Conservation (phyloP, 2,797 vertebrate species). For the Morelia viridis region DNA sequence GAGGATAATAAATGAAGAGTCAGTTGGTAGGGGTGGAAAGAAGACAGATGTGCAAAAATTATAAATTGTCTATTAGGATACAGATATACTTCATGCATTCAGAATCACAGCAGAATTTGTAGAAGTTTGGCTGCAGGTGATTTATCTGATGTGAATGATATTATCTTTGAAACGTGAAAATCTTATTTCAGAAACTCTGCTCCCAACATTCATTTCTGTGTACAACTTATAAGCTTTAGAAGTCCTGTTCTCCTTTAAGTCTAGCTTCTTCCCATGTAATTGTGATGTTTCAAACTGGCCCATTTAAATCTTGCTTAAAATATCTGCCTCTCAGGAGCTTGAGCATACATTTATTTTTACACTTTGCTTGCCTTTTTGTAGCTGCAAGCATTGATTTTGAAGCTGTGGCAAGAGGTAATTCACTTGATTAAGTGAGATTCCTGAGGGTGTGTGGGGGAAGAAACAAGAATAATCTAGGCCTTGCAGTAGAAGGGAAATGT, state of each 20-base stretch:
- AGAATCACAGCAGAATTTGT: not conserved
- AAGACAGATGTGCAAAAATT: not conserved
- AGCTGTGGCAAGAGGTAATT: not conserved
- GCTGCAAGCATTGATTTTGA: not conserved
- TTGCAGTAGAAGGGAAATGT: not conserved
- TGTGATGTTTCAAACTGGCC: not conserved
- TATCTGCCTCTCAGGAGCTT: not conserved
- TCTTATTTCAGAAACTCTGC: not conserved
- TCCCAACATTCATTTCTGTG: not conserved
- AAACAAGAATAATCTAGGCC: no score
- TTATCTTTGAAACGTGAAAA: not conserved
- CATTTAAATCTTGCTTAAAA: slow-evolving; percentile 7
- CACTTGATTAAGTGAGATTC: not conserved
- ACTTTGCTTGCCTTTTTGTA: not conserved
- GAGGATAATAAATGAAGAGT: not conserved
- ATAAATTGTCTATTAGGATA: not conserved
- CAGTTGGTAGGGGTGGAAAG: not conserved
- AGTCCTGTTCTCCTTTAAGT: not conserved
- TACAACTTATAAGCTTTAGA: not conserved
- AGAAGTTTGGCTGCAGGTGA: not conserved
- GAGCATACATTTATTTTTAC: not conserved
- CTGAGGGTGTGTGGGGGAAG: not conserved
- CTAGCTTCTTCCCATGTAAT: not conserved
- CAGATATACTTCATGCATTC: not conserved
- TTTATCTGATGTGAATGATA: not conserved